Evolutionary conservation across 2,797 vertebrate species (phyloP), one percentile per base, ranked within the genome.

Genomic region (Leptatherina wallacei): DNA sequence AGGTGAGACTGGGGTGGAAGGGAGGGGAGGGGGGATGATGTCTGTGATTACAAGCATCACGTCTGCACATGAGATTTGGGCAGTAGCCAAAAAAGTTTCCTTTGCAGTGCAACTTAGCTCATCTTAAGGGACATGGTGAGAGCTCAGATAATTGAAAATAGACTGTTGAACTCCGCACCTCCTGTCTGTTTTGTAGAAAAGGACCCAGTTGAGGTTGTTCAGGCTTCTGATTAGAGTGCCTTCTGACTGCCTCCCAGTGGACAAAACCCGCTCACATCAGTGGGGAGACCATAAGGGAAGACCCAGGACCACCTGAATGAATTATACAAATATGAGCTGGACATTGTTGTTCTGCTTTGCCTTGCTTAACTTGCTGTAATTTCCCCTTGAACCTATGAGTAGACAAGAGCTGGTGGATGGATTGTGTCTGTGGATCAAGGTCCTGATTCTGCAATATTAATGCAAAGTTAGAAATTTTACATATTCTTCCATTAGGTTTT

Each of bases 111-210:
- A 69, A 78, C 32, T 36, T 44, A 36, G 33, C 47, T 79, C 65
- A 71, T 59, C 83, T 72, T 47, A 13, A 57, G 77, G 70, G 78
- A 63, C 22, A 55, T 52, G 6, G 60, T 85, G 74, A 35, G 52
- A 69, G 68, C 68, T 71, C 16, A 73, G 81, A 85, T 85, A 84
- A 81, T 55, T 75, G 44, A 12, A 68, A 68, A 69, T 33, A 57
- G 57, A 65, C 12, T 29, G 6, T 29, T 30, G 27, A 55, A 55
- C 14, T 55, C 52, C 3, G 6, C 52, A 47, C 52, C 49, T 60
- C n/a, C 12, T 65, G 69, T 58, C 38, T 12, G 51, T 77, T 66
- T 71, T 51, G 76, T 47, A 52, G 38, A 77, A 74, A 77, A 60
- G 8, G 60, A 35, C 22, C 52, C 35, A 67, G 32, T 58, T 64